Evolutionary conservation across 1,140 invertebrate genomes (phyloP).

Genomic region (Belonocnema kinseyi): DNA sequence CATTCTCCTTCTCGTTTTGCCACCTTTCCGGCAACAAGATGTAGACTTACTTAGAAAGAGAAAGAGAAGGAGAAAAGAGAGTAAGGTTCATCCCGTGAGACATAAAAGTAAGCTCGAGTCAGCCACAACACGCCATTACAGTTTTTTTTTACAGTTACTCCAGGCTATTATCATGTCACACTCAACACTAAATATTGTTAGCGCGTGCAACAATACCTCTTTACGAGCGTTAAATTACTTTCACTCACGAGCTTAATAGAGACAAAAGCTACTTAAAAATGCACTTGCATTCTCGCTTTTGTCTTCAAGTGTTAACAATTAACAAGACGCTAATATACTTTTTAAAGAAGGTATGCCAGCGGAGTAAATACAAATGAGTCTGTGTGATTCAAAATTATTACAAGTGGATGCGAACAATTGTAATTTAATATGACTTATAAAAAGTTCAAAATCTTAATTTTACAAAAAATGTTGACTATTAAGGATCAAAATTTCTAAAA

Average conservation of each 20-base stretch:
- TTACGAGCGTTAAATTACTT: not conserved
- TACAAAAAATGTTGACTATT: no score
- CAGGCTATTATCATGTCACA: conserved; percentile 8
- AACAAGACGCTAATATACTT: no score
- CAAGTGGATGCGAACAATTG: no score
- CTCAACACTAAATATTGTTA: not conserved
- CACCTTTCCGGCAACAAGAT: conserved; percentile 6
- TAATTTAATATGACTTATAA: no score
- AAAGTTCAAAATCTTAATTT: no score
- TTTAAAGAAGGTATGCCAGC: no score
- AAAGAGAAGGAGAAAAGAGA: not conserved
- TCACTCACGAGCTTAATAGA: not conserved
- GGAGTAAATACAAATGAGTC: no score
- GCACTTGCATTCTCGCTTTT: no score
- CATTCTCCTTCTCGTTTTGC: not conserved
- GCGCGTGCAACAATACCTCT: not conserved
- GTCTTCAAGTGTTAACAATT: no score
- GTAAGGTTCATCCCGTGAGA: conserved; percentile 48
- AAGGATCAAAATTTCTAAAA: no score
- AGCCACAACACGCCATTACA: conserved; percentile 68
- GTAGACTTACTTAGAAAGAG: conserved; percentile 26
- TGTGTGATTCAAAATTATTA: no score
- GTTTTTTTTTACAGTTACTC: conserved; percentile 54
- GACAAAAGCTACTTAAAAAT: not conserved
- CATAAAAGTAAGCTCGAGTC: conserved; percentile 69